phyloP scores from a whole-genome alignment of 2,113 vertebrate species.

The Amazona guildingii region DNA sequence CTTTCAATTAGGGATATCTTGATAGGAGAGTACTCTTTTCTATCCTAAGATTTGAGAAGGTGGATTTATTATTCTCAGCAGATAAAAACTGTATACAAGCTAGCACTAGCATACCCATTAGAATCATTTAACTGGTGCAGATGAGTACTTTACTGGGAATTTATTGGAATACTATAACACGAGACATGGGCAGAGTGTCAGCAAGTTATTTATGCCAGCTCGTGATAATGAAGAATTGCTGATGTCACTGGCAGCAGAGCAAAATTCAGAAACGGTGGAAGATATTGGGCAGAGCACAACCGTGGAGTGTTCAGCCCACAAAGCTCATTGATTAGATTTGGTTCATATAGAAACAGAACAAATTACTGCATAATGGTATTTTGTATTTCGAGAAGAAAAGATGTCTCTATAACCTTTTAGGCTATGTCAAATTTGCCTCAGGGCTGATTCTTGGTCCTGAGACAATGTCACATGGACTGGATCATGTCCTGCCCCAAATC shows the following conservation, averaged over 20 bases:
- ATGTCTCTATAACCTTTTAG: conserved; percentile 18
- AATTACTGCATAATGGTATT: neutral
- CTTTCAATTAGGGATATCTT: neutral
- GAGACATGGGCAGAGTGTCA: neutral
- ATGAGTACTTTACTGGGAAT: neutral
- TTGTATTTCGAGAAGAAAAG: conserved; percentile 49
- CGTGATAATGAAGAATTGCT: neutral
- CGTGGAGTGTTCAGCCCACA: neutral
- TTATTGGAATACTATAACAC: neutral
- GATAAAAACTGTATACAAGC: neutral
- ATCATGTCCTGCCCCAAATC: neutral
- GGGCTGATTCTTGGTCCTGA: conserved; percentile 13
- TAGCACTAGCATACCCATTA: neutral
- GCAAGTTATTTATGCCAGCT: neutral
- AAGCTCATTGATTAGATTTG: conserved; percentile 9
- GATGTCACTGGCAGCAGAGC: neutral
- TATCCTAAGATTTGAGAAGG: neutral
- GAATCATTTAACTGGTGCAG: neutral
- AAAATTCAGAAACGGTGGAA: conserved; percentile 5
- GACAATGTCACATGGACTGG: conserved; percentile 5
- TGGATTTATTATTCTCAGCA: neutral
- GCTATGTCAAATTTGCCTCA: neutral
- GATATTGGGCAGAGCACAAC: neutral
- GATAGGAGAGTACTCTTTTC: neutral
- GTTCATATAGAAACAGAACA: conserved; percentile 12